phyloP scores from a whole-genome alignment of 2,888 invertebrate species.

The Eupithecia insigniata region DNA sequence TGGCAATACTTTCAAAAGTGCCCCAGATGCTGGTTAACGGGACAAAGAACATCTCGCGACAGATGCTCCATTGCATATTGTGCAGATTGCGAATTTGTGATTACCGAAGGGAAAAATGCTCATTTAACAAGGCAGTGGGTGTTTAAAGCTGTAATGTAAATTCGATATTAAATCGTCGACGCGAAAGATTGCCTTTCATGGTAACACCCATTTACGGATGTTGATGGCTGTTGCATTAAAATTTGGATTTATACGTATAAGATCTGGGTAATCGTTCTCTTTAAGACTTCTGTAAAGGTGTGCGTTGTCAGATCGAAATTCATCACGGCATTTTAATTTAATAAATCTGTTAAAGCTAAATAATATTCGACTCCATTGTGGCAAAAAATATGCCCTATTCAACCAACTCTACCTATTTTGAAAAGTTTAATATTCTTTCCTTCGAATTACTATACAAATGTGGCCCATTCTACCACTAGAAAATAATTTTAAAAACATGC shows the following conservation, averaged over 20 bases:
- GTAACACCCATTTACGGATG: constrained; percentile 23
- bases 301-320: neutral
- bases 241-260: constrained; percentile 13
- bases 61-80: constrained; percentile 69
- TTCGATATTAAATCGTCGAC: constrained; percentile 19
- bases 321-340: neutral
- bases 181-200: constrained; percentile 23
- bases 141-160: constrained; percentile 27
- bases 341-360: neutral
- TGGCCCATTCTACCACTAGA: neutral
- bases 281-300: constrained; percentile 6
- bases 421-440: too few relatives aligned
- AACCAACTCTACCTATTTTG: neutral
- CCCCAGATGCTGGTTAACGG: constrained; percentile 82
- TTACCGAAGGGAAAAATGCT: constrained; percentile 45
- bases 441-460: neutral
- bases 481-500: neutral
- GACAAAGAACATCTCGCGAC: constrained; percentile 73
- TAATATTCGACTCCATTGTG: neutral
- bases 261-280: constrained; percentile 15
- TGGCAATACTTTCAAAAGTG: constrained; percentile 81
- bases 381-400: neutral
- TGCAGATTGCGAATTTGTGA: constrained; percentile 51
- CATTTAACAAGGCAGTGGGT: constrained; percentile 34
- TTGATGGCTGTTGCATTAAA: constrained; percentile 18